Evolutionary conservation across 2,113 vertebrate species (phyloP), one percentile per base, ranked within the genome.

Genomic region (Oryzias curvinotus): DNA sequence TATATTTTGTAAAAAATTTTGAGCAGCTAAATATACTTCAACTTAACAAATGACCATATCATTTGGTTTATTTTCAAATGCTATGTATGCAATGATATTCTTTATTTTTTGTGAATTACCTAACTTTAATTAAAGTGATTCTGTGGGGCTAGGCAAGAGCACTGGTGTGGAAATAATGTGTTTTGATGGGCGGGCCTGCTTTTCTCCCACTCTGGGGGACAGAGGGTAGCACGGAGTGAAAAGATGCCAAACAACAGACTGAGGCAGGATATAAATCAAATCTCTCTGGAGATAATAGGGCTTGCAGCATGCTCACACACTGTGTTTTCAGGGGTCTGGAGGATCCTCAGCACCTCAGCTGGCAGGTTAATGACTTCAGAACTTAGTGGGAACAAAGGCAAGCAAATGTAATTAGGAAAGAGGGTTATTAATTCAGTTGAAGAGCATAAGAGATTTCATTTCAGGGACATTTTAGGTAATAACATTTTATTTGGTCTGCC

Each of bases 221-320:
- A 52, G 59, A 72, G 75, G 81, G 65, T 71, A 68, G 79, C 65
- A 73, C 68, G 75, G 74, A 83, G 67, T 61, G 68, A 84, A 65
- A 75, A 61, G 82, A 82, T 85, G 71, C 82, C 73, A 75, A 83
- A 81, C 83, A 87, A 85, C 83, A 88, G 85, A 84, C 78, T 79
- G 78, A 77, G 73, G 80, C 67, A 68, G 78, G 77, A 82, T 79
- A 90, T 86, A 86, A 90, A 88, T 86, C 82, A 86, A 87, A 88
- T 81, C 73, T 83, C 82, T 86, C 80, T 65, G 62, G 81, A 84
- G 84, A 88, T 72, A 80, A 80, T 55, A 56, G 50, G 62, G 60
- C 78, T 70, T 73, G 66, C 3, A 46, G 57, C 67, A 52, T 60
- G 51, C 65, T 76, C 61, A 55, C 64, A 78, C 44, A 67, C 56